Base-by-base conservation (phyloP, 2,113 vertebrate genomes). In the Erpornis zantholeuca region DNA sequence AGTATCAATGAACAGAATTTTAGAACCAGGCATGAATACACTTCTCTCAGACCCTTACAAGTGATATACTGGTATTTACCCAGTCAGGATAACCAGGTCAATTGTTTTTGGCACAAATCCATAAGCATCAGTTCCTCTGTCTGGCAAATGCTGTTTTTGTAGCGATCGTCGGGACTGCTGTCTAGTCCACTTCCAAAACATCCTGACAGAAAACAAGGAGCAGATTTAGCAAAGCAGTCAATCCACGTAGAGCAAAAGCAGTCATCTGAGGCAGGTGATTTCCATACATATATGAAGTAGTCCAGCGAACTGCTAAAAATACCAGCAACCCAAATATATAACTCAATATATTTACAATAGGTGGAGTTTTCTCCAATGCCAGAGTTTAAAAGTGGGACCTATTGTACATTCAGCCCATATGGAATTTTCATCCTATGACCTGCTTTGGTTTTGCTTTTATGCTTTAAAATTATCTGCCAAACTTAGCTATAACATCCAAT, bases 171-270 rank as follows among this genome's bases (percentile, higher is more conserved):
- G 0, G 40, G 47, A 50, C 87, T 96, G 85, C 84, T 83, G 90
- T 96, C 92, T 92, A 76, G 56, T 91, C 59, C 66, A 82, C 78
- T 96, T 97, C 77, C 88, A 94, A 94, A 93, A 95, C 80, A 81
- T 75, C 73, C 71, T 94, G 84, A 52, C 50, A 65, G 75, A 91
- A 96, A 96, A 94, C 82, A 96, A 94, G 91, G 50, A 93, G n/a
- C 38, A 90, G 77, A 88, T 92, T 95, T 94, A 95, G 82, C 42
- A 92, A 94, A 94, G 70, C 25, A 80, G 47, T n/a, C 44, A 71
- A 50, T 73, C 82, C 54, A 35, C 1, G 14, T 24, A 76, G 49
- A 90, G 81, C 20, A 80, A 70, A 84, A 73, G 36, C 36, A 86
- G 33, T 71, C 29, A 52, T 91, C 59, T 72, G 68, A 81, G 78